Conservation (phyloP, 2,797 vertebrate genomes). For the Caiman crocodilus region DNA sequence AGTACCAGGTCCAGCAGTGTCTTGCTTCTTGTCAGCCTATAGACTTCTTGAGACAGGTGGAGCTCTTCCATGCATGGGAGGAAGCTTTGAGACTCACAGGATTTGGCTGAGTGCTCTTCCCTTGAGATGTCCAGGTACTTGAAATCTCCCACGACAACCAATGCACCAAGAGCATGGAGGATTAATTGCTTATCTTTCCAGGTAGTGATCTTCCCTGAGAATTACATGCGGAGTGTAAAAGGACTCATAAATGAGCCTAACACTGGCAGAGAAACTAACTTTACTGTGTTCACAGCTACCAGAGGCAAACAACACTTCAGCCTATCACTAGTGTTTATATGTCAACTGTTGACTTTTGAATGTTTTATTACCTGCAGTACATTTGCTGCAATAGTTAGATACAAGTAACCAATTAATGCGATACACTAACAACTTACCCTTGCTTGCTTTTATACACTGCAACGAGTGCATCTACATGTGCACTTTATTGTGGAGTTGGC, state of each 20-base stretch:
- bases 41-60: no score
- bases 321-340: background rate
- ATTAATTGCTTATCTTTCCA: background rate
- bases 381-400: background rate
- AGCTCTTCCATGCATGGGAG: no score
- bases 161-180: no score
- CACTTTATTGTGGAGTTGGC: no score
- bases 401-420: background rate
- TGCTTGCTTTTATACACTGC: background rate
- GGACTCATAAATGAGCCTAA: background rate
- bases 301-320: background rate
- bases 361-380: background rate
- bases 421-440: fast-evolving
- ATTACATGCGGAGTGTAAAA: background rate
- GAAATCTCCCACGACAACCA: no score
- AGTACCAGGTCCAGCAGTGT: no score
- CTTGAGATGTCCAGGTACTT: no score
- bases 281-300: background rate
- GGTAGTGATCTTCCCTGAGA: background rate
- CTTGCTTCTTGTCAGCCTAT: no score
- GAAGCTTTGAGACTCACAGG: no score
- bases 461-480: background rate
- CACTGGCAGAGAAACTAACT: background rate
- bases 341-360: background rate
- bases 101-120: no score